phyloP scores from a whole-genome alignment of 2,797 vertebrate species.

The Chloroceryle inda region DNA sequence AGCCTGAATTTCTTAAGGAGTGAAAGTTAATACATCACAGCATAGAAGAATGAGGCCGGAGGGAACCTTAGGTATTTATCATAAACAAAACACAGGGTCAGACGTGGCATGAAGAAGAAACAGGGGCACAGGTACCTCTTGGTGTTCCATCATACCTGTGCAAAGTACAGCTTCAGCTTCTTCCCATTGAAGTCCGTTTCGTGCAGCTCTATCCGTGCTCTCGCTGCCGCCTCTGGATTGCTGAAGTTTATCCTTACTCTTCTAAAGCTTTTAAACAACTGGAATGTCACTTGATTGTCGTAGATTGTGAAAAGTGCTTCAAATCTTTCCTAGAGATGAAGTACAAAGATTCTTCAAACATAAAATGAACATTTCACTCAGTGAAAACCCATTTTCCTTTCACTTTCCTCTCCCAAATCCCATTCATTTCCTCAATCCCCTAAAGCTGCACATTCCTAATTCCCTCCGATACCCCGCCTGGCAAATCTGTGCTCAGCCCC shows the following conservation, averaged over 20 bases:
- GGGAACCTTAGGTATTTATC: not conserved
- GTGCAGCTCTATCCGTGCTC: constrained; percentile 94
- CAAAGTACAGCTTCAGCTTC: constrained; percentile 96
- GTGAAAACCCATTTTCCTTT: not conserved
- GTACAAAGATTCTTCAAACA: constrained; percentile 6
- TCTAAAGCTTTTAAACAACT: constrained; percentile 96
- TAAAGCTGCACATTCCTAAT: not conserved
- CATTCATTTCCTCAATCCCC: not conserved
- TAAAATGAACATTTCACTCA: not conserved
- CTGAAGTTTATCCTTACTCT: constrained; percentile 97
- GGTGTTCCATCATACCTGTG: constrained; percentile 84
- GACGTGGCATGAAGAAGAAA: not conserved
- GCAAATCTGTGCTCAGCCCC: not conserved
- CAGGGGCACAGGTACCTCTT: fast-evolving
- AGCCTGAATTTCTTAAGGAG: not conserved
- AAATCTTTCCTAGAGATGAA: constrained; percentile 88
- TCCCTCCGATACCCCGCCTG: not conserved
- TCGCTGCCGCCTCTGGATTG: constrained; percentile 92
- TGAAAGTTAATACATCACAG: not conserved
- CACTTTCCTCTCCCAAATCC: not conserved
- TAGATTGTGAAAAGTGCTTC: constrained; percentile 93
- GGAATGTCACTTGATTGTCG: constrained; percentile 92
- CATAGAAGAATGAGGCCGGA: not conserved
- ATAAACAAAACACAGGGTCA: not conserved
- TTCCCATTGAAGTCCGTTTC: constrained; percentile 93